Percentiles rank a stretch among this genome's conserved stretches.
These are phyloP conservation scores for Alsophila aescularia DNA, from an alignment of 2,888 invertebrate genomes.

Conservation along the genomic window DNA sequence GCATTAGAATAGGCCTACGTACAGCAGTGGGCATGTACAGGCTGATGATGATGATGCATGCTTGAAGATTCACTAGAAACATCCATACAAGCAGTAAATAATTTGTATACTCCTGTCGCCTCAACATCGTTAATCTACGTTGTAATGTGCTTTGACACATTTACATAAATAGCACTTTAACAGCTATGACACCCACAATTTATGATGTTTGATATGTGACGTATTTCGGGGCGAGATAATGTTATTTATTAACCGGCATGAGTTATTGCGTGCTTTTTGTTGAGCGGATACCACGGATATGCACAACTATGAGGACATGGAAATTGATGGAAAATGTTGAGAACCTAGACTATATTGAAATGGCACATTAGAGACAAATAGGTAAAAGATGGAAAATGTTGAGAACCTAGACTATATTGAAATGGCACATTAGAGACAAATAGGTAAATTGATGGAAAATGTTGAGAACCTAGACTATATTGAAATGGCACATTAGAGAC, in stretches of 20 bases:
- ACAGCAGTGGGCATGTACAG: too few relatives aligned
- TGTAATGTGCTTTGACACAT: conserved; percentile 57
- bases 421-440: too few relatives aligned
- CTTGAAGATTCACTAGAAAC: not conserved
- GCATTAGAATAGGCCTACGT: too few relatives aligned
- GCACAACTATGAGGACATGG: conserved; percentile 7
- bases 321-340: not conserved
- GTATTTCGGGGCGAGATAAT: conserved; percentile 43
- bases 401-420: too few relatives aligned
- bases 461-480: too few relatives aligned
- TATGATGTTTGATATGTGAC: conserved; percentile 45
- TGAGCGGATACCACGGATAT: conserved; percentile 1
- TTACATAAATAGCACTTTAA: conserved; percentile 61
- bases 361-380: too few relatives aligned
- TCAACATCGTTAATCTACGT: conserved; percentile 62
- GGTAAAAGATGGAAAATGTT: too few relatives aligned
- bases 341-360: not conserved
- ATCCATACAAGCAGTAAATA: conserved; percentile 14
- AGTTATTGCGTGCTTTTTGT: conserved; percentile 29
- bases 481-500: too few relatives aligned
- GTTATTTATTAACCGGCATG: conserved; percentile 39
- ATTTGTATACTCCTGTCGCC: conserved; percentile 40
- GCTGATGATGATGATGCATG: too few relatives aligned
- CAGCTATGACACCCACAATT: conserved; percentile 46
- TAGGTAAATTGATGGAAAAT: too few relatives aligned